A percentile compares a stretch with the other conserved stretches of the same genome.
phyloP scores from a whole-genome alignment of 2,113 vertebrate species.

The cattle (Bos taurus) region DNA sequence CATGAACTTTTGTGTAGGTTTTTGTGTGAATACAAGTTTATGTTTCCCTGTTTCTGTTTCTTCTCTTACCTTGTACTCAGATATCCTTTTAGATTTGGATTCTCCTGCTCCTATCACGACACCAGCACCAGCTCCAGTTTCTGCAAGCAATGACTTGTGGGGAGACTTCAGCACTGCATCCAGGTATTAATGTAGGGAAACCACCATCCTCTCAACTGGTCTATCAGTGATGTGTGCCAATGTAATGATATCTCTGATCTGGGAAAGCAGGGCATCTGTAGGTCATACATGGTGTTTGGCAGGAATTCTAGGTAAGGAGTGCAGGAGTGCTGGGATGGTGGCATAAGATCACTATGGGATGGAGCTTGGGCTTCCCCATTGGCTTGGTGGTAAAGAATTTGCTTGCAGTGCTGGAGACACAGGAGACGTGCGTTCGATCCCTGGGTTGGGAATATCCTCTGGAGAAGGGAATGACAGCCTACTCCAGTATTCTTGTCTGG shows the following conservation, averaged over 20 bases:
- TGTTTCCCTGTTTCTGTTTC: not conserved
- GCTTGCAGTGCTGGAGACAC: not conserved
- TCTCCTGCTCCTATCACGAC: constrained; percentile 74
- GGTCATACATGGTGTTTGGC: not conserved
- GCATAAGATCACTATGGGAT: not conserved
- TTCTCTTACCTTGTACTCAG: constrained; percentile 52
- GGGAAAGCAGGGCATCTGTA: constrained; percentile 42
- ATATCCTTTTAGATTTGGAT: constrained; percentile 84
- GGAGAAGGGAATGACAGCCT: not conserved
- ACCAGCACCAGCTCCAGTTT: constrained; percentile 60
- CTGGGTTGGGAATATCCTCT: not conserved
- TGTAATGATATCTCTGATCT: not conserved
- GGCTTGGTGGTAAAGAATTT: not conserved
- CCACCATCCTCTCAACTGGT: not conserved
- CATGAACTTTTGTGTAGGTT: not conserved
- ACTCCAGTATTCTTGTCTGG: not conserved
- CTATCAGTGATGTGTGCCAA: not conserved
- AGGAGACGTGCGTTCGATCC: not conserved
- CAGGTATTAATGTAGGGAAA: constrained; percentile 79
- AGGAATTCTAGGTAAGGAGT: not conserved
- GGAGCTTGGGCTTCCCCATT: not conserved
- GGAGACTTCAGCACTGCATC: constrained; percentile 92
- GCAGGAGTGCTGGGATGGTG: not conserved
- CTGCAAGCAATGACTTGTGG: constrained; percentile 88
- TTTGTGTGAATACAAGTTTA: not conserved